Conservation (phyloP, 53 echinoderm and acorn worm species). For the Apostichopus leukothele region DNA sequence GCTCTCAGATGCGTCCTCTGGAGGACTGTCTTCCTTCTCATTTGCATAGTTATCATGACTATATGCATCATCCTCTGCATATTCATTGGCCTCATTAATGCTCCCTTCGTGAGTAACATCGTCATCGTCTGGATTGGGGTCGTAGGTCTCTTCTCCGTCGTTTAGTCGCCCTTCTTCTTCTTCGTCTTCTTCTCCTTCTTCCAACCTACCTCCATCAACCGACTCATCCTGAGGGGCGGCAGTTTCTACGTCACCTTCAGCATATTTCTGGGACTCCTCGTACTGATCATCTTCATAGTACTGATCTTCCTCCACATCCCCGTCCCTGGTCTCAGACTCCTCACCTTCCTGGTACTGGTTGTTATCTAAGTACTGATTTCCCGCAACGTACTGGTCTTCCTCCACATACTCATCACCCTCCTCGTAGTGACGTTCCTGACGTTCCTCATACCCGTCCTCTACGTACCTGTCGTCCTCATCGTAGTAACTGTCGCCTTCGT, state of each 20-base stretch:
- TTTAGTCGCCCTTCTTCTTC: slow-evolving; percentile 4
- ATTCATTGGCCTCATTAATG: slow-evolving; percentile 33
- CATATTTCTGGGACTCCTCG: slow-evolving; percentile 49
- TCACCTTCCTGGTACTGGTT: slow-evolving; percentile 19
- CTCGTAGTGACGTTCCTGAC: slow-evolving; percentile 55
- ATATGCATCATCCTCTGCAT: slow-evolving; percentile 55
- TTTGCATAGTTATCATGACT: slow-evolving; percentile 42
- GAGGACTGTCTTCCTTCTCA: slow-evolving; percentile 47
- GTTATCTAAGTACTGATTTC: slow-evolving; percentile 37
- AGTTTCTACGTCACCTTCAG: slow-evolving; percentile 44
- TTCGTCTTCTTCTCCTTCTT: slow-evolving; percentile 46
- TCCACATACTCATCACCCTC: slow-evolving; percentile 53
- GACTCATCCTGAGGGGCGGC: slow-evolving; percentile 28
- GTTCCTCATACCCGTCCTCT: slow-evolving; percentile 56
- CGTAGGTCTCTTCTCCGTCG: slow-evolving; percentile 32
- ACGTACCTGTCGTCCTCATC: slow-evolving; percentile 51
- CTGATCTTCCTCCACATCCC: slow-evolving; percentile 38
- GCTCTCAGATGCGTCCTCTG: slow-evolving; percentile 46
- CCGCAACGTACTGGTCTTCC: slow-evolving; percentile 38
- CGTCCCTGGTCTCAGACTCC: not conserved
- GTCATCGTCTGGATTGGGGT: not conserved
- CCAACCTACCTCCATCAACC: not conserved
- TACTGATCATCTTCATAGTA: slow-evolving; percentile 33
- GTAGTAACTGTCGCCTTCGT: slow-evolving; percentile 41
- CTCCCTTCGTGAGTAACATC: not conserved